These are phyloP conservation scores for Heterochromis multidens DNA, from an alignment of 2,113 vertebrate genomes.

Conservation along the genomic window DNA sequence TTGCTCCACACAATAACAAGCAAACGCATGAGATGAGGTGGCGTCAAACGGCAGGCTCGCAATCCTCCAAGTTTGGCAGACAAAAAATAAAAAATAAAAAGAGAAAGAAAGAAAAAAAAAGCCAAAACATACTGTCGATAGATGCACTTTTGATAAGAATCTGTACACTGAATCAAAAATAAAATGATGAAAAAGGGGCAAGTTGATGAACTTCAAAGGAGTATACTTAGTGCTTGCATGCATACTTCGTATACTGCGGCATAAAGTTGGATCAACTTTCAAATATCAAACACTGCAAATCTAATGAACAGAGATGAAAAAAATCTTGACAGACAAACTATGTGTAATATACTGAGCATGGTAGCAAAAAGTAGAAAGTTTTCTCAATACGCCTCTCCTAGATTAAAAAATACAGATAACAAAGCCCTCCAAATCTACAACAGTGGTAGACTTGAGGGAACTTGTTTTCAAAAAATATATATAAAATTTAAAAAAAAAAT, in stretches of 20 bases:
- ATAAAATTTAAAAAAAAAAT: neutral
- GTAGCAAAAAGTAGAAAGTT: slow-evolving; percentile 74
- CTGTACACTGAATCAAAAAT: slow-evolving; percentile 76
- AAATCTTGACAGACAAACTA: slow-evolving; percentile 43
- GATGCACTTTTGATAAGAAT: slow-evolving; percentile 83
- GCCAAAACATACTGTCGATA: slow-evolving; percentile 76
- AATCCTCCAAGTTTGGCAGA: slow-evolving; percentile 87
- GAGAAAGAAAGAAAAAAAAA: slow-evolving; percentile 41
- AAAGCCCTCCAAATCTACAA: slow-evolving; percentile 52
- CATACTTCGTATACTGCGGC: slow-evolving; percentile 70
- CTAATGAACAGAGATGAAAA: slow-evolving; percentile 82
- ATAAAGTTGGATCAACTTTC: slow-evolving; percentile 74
- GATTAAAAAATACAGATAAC: slow-evolving; percentile 73
- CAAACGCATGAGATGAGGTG: slow-evolving; percentile 93
- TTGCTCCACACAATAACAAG: slow-evolving; percentile 91
- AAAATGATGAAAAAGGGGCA: slow-evolving; percentile 79
- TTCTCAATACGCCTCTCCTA: slow-evolving; percentile 76
- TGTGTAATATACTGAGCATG: slow-evolving; percentile 54
- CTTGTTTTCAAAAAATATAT: slow-evolving; percentile 33
- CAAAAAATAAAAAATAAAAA: slow-evolving; percentile 40
- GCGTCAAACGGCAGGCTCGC: slow-evolving; percentile 85
- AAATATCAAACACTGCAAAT: slow-evolving; percentile 87
- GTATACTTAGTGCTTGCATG: slow-evolving; percentile 69
- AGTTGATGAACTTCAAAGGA: slow-evolving; percentile 78
- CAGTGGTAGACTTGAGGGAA: slow-evolving; percentile 46